These are phyloP conservation scores for Cryptoblepharus egeriae DNA, from an alignment of 2,797 vertebrate species.

Conservation along the genomic window DNA sequence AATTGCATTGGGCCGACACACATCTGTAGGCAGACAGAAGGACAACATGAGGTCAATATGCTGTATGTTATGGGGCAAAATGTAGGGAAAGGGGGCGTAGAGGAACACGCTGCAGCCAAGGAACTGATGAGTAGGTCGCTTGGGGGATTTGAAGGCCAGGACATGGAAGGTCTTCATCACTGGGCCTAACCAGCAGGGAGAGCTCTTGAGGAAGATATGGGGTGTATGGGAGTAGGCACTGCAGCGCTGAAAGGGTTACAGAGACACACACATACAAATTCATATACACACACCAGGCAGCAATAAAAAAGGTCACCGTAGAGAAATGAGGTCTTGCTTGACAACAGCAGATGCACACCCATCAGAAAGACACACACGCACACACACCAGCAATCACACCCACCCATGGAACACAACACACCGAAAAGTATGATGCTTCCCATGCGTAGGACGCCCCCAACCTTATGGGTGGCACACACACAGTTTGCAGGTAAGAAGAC, in stretches of 20 bases:
- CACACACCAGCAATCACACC: background rate
- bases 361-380: slow-evolving; percentile 49
- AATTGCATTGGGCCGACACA: slow-evolving; percentile 28
- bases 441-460: too few relatives aligned
- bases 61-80: background rate
- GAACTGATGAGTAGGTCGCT: background rate
- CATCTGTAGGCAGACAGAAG: background rate
- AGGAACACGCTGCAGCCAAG: background rate
- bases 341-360: slow-evolving; percentile 77
- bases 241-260: background rate
- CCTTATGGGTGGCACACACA: slow-evolving; percentile 21
- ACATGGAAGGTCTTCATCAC: background rate
- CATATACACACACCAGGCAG: background rate
- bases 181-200: slow-evolving; percentile 17
- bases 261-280: slow-evolving; percentile 38
- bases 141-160: background rate
- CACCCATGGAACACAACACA: slow-evolving; percentile 6
- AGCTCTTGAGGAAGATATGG: background rate
- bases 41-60: background rate
- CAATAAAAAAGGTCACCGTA: slow-evolving; percentile 47
- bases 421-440: background rate
- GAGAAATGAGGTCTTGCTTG: slow-evolving; percentile 57
- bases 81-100: background rate
- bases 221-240: background rate
- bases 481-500: background rate